phyloP scores from a whole-genome alignment of 2,797 vertebrate genomes.

The Miichthys miiuy region DNA sequence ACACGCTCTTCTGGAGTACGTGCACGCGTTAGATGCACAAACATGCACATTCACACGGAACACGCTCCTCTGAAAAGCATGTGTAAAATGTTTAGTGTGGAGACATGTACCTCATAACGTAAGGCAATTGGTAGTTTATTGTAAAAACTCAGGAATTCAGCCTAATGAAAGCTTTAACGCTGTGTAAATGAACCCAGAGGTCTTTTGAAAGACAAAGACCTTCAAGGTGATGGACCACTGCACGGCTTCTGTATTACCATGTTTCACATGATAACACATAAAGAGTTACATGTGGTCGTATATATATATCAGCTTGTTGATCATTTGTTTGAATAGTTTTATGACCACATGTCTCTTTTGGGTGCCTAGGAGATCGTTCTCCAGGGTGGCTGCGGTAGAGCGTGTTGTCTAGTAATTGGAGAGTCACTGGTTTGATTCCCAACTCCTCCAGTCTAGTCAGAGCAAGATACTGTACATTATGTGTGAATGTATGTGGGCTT shows the following conservation, averaged over 20 bases:
- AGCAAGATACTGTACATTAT: no score
- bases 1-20: constrained; percentile 4
- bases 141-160: constrained; percentile 77
- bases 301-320: neutral
- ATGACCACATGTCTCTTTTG: no score
- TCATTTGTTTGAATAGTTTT: neutral
- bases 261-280: neutral
- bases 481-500: no score
- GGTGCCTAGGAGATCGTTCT: no score
- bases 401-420: no score
- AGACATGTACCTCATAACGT: constrained; percentile 46
- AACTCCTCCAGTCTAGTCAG: no score
- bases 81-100: constrained; percentile 66
- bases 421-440: no score
- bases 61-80: constrained; percentile 33
- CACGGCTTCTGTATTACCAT: neutral
- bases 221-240: constrained; percentile 27
- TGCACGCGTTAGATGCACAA: constrained; percentile 47
- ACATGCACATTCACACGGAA: constrained; percentile 33
- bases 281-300: neutral
- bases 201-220: constrained; percentile 63
- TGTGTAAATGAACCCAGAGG: constrained; percentile 72
- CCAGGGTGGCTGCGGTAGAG: no score
- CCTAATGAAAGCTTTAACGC: constrained; percentile 77
- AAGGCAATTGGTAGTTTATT: constrained; percentile 64